Percentiles rank a stretch among this genome's conserved stretches.
phyloP scores from a whole-genome alignment of 2,888 invertebrate species.

The Ptilodon capucinus region DNA sequence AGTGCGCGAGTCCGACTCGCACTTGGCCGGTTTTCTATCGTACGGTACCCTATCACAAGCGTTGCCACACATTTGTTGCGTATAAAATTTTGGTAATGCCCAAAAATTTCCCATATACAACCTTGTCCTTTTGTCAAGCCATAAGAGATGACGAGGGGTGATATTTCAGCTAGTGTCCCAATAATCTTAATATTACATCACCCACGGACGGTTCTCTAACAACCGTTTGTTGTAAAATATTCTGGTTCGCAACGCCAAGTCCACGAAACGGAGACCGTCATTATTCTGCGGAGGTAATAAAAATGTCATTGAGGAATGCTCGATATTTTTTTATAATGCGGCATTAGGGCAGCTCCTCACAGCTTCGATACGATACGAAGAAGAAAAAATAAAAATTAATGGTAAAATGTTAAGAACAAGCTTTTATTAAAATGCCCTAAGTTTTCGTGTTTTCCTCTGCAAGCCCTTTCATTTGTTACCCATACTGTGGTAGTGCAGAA shows the following conservation, averaged over 20 bases:
- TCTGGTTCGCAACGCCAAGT: constrained; percentile 37
- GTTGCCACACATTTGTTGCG: too few relatives aligned
- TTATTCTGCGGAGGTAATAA: constrained; percentile 60
- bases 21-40: too few relatives aligned
- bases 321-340: constrained; percentile 52
- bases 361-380: background rate
- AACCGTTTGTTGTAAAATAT: constrained; percentile 36
- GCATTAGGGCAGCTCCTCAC: constrained; percentile 9
- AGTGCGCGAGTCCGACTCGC: too few relatives aligned
- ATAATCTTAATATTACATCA: constrained; percentile 33
- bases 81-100: too few relatives aligned
- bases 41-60: too few relatives aligned
- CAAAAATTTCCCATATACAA: too few relatives aligned
- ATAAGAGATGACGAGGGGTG: background rate
- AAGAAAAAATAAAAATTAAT: too few relatives aligned
- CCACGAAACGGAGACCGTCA: constrained; percentile 43
- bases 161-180: constrained; percentile 25
- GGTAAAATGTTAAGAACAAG: too few relatives aligned
- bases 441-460: too few relatives aligned
- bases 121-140: background rate
- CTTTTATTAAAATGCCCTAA: too few relatives aligned
- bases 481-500: too few relatives aligned
- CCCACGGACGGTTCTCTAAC: constrained; percentile 32
- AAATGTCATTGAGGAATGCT: constrained; percentile 50
- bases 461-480: too few relatives aligned